Percentiles rank a stretch among this genome's conserved stretches.
Evolutionary conservation across 2,113 vertebrate genomes (phyloP).

Genomic region (Tichodroma muraria): DNA sequence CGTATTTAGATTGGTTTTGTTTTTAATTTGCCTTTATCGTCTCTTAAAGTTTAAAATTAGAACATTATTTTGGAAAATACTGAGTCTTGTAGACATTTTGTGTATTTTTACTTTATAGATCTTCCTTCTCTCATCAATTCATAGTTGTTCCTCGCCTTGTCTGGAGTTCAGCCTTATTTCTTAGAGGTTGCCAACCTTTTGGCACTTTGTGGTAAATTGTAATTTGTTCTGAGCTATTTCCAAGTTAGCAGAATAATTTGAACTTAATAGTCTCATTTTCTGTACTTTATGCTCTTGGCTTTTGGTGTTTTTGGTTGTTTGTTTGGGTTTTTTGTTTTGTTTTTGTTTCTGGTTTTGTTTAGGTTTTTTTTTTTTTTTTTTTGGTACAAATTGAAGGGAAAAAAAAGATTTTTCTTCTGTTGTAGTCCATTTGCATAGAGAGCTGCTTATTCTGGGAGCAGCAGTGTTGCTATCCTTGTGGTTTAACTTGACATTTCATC

Average conservation of each 20-base stretch:
- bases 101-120: neutral
- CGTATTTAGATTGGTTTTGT: neutral
- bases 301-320: neutral
- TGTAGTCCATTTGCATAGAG: neutral
- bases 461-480: neutral
- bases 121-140: neutral
- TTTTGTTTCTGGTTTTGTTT: neutral
- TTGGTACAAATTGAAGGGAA: neutral
- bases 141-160: neutral
- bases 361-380: neutral
- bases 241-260: neutral
- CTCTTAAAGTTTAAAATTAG: neutral
- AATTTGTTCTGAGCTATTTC: neutral
- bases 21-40: neutral
- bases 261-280: neutral
- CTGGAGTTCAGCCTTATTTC: neutral
- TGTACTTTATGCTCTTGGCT: neutral
- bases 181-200: neutral
- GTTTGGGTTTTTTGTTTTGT: neutral
- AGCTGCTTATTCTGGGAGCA: constrained; percentile 10
- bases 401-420: neutral
- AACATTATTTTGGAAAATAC: neutral
- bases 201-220: neutral
- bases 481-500: constrained; percentile 28
- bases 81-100: neutral